Evolutionary conservation across 1,140 invertebrate genomes (phyloP).

Genomic region (Aphaenogaster ashmeadi): DNA sequence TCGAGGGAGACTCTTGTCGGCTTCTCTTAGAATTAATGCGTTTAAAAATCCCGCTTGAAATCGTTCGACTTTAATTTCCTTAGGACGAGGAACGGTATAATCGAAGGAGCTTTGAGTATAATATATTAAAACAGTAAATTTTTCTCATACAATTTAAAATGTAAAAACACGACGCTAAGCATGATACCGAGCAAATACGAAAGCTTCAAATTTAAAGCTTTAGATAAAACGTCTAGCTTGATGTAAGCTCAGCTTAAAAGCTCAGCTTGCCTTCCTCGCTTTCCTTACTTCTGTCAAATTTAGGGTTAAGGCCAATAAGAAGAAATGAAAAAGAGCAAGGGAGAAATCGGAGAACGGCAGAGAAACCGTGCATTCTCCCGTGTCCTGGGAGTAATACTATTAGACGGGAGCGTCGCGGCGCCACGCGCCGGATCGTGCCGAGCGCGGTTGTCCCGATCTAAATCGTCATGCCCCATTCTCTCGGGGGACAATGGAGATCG

Average conservation of each 20-base stretch:
- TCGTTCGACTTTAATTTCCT: not conserved
- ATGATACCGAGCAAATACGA: not conserved
- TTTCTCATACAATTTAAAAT: not conserved
- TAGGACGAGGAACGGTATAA: not conserved
- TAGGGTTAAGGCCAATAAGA: slow-evolving; percentile 23
- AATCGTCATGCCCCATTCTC: slow-evolving; percentile 57
- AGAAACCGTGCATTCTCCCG: not conserved
- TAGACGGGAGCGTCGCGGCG: slow-evolving; percentile 70
- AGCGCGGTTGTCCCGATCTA: slow-evolving; percentile 28
- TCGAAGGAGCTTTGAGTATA: not conserved
- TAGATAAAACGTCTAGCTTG: not conserved
- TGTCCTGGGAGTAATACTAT: slow-evolving; percentile 70
- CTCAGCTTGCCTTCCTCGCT: not conserved
- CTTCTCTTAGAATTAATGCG: slow-evolving; percentile 26
- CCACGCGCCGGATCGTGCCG: slow-evolving; percentile 72
- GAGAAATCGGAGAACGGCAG: slow-evolving; percentile 12
- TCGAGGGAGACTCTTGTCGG: not conserved
- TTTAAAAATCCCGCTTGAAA: slow-evolving; percentile 14
- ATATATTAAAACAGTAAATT: not conserved
- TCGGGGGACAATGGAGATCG: not conserved
- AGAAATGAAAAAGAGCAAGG: slow-evolving; percentile 30
- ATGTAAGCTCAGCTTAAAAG: not conserved
- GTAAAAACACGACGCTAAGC: not conserved
- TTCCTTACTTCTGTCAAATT: not conserved
- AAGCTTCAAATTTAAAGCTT: not conserved